Conservation (phyloP, 2,888 invertebrate species). For the Plebejus anna region DNA sequence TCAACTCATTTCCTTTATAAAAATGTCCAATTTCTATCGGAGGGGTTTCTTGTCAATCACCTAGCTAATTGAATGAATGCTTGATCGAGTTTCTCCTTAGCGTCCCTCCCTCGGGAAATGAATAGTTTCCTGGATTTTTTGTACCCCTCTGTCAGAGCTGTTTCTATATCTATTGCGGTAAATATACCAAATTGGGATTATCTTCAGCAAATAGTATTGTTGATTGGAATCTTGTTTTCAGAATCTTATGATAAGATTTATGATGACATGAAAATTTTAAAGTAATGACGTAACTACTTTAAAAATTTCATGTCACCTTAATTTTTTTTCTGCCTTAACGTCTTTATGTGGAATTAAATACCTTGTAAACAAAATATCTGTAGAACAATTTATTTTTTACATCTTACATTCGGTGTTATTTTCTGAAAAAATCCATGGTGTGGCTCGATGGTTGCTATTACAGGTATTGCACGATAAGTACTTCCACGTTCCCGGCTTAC, state of each 20-base stretch:
- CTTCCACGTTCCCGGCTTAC: constrained; percentile 40
- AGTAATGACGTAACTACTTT: background rate
- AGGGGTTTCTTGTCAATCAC: constrained; percentile 52
- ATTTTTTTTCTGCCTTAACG: no score
- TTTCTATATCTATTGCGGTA: constrained; percentile 11
- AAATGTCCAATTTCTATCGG: constrained; percentile 30
- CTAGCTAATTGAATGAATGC: constrained; percentile 61
- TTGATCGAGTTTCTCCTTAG: constrained; percentile 56
- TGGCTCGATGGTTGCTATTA: background rate
- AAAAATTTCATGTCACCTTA: no score
- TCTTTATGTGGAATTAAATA: no score
- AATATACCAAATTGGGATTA: background rate
- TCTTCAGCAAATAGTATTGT: background rate
- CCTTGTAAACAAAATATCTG: no score
- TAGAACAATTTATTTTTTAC: background rate
- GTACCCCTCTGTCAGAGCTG: constrained; percentile 27
- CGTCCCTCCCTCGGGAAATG: constrained; percentile 52
- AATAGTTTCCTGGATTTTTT: constrained; percentile 47
- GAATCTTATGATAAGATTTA: background rate
- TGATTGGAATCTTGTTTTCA: background rate
- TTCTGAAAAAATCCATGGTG: background rate
- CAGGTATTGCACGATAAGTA: background rate
- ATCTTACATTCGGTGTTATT: background rate
- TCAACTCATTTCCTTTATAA: constrained; percentile 22
- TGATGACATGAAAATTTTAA: background rate